These are phyloP conservation scores for Marronus borbonicus DNA, from an alignment of 2,888 invertebrate species.

Conservation along the genomic window DNA sequence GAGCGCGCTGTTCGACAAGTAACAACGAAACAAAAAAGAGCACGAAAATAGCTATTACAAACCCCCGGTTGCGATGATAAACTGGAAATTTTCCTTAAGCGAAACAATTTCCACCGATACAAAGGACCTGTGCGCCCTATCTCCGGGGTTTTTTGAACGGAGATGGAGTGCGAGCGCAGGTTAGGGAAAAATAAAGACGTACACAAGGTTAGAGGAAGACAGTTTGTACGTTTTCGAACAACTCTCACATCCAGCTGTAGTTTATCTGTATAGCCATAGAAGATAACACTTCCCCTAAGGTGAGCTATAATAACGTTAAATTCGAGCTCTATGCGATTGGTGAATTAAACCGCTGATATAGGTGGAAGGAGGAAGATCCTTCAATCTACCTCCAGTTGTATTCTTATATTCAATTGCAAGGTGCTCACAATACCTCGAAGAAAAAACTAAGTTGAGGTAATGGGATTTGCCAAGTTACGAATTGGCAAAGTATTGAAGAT, in stretches of 20 bases:
- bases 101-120: constrained; percentile 23
- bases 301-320: constrained; percentile 10
- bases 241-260: neutral
- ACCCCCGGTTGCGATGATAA: constrained; percentile 8
- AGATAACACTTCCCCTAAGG: constrained; percentile 6
- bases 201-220: neutral
- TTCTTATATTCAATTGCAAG: neutral
- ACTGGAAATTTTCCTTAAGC: constrained; percentile 15
- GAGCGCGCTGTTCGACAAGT: neutral
- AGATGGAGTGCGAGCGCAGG: neutral
- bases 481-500: constrained; percentile 48
- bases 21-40: neutral
- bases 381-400: neutral
- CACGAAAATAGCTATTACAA: neutral
- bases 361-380: neutral
- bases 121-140: neutral
- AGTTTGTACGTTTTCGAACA: neutral
- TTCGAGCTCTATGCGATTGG: constrained; percentile 4
- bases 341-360: constrained; percentile 2
- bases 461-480: neutral
- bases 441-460: neutral
- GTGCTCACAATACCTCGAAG: neutral
- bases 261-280: neutral
- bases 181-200: neutral
- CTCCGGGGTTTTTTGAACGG: neutral